Percentiles rank a stretch among this genome's conserved stretches.
Conservation (phyloP, 2,888 invertebrate genomes). For the Aethes cnicana region DNA sequence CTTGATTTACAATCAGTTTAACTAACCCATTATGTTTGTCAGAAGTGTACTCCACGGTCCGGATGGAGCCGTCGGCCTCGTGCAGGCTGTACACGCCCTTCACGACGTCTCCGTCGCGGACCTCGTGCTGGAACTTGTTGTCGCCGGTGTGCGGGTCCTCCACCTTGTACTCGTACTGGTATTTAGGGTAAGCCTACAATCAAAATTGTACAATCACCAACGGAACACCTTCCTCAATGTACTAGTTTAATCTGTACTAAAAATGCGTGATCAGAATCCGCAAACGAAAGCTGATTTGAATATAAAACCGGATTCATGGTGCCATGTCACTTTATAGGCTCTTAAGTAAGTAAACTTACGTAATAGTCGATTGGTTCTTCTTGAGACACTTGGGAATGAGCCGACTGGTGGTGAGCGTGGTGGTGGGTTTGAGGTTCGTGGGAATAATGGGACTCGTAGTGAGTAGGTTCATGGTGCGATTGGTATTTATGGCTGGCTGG, state of each 20-base stretch:
- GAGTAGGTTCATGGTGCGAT: slow-evolving; percentile 40
- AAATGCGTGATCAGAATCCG: slow-evolving; percentile 46
- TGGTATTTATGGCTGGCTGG: slow-evolving; percentile 47
- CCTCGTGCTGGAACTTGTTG: slow-evolving; percentile 83
- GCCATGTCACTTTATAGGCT: slow-evolving; percentile 40
- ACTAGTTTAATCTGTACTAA: slow-evolving; percentile 41
- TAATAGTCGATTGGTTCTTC: slow-evolving; percentile 75
- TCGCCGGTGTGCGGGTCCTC: slow-evolving; percentile 84
- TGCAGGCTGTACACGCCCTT: slow-evolving; percentile 84
- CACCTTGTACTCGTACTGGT: slow-evolving; percentile 84
- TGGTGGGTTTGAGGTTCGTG: slow-evolving; percentile 41
- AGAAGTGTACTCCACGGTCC: slow-evolving; percentile 83
- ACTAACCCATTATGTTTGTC: slow-evolving; percentile 81
- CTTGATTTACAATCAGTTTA: slow-evolving; percentile 1
- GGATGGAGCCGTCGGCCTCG: slow-evolving; percentile 83
- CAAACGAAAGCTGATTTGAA: slow-evolving; percentile 65
- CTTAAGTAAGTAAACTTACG: slow-evolving; percentile 55
- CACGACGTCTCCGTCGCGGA: slow-evolving; percentile 84
- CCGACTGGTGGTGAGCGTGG: slow-evolving; percentile 46
- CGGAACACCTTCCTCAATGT: slow-evolving; percentile 40
- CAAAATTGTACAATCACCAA: slow-evolving; percentile 37
- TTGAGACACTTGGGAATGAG: slow-evolving; percentile 50
- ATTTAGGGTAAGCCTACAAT: slow-evolving; percentile 80
- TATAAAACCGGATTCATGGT: slow-evolving; percentile 49
- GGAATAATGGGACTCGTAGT: slow-evolving; percentile 40